Base-by-base conservation (phyloP, 2,888 invertebrate species). In the Microctonus brassicae region DNA sequence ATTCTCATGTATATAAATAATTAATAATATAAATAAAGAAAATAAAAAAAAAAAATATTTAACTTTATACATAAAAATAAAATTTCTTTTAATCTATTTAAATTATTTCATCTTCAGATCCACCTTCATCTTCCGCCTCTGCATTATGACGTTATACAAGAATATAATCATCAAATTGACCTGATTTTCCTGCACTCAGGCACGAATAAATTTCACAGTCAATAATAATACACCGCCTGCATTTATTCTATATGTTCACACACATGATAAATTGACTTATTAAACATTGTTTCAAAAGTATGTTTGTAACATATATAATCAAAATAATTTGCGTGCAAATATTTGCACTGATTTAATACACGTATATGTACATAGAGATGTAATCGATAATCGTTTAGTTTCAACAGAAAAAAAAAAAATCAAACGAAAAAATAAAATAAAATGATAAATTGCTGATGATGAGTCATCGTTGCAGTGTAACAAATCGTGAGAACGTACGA, bases 401-500 rank as follows among this genome's bases (percentile, higher is more conserved):
- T 17, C 1, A 62, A 39, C 42, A n/a, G 17, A 7, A 17, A 17
- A 20, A 17, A 42, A 42, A 42, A 42, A 42, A n/a, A 42, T n/a
- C 1, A 42, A 42, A 42, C n/a, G 17, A 0, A 47, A 47, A 17
- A 47, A 47, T 17, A 47, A 17, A 17, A 22, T 36, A 55, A 17
- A 34, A 55, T 55, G 34, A 55, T 52, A 55, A 65, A 34, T 36
- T 36, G 17, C 22, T n/a, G n/a, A n/a, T 29, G 65, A 52, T 29
- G 64, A 20, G 52, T 63, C 34, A 64, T 34, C n/a, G 20, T 52
- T 20, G 29, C 9, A n/a, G 42, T n/a, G 47, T 29, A 52, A 17
- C 7, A 53, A 65, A 20, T 65, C 47, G 52, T 34, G 55, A 65
- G 65, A 65, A 65, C 65, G 11, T 55, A 24, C 34, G 26, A 34